A percentile compares a stretch with the other conserved stretches of the same genome.
Conservation (phyloP, 1,140 invertebrate species). For the Drosophila dunni region DNA sequence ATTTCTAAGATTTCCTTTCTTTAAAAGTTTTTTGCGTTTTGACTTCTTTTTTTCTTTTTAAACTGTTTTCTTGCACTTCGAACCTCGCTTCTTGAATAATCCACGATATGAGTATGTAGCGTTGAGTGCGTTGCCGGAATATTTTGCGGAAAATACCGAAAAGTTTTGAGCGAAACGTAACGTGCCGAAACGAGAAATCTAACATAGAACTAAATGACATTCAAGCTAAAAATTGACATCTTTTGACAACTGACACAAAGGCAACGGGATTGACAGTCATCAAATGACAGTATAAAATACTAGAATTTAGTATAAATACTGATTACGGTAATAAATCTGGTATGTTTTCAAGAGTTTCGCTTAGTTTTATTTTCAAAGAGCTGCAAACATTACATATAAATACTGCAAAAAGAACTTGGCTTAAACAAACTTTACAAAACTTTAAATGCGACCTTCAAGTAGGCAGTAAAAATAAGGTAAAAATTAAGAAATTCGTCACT, state of each 20-base stretch:
- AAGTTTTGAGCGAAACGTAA: slow-evolving; percentile 55
- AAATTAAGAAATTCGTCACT: slow-evolving; percentile 13
- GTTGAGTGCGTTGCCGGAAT: slow-evolving; percentile 35
- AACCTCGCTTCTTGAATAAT: slow-evolving; percentile 16
- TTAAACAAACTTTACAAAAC: slow-evolving; percentile 51
- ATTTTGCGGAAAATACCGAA: slow-evolving; percentile 48
- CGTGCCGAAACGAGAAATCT: slow-evolving; percentile 48
- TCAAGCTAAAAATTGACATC: background rate
- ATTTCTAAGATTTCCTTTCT: slow-evolving; percentile 19
- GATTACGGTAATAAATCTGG: background rate
- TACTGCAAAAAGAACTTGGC: slow-evolving; percentile 66
- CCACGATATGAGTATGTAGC: slow-evolving; percentile 17
- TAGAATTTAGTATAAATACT: background rate
- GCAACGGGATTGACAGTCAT: slow-evolving; percentile 1
- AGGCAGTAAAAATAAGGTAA: slow-evolving; percentile 5
- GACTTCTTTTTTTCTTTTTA: slow-evolving; percentile 8
- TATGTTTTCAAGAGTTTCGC: background rate
- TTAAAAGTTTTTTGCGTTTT: too few species aligned
- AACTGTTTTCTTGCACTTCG: slow-evolving; percentile 6
- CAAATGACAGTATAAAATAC: too few species aligned
- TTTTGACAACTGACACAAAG: slow-evolving; percentile 14
- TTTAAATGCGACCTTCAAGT: slow-evolving; percentile 53
- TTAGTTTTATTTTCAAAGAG: slow-evolving; percentile 52
- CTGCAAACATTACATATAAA: slow-evolving; percentile 53
- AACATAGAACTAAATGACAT: slow-evolving; percentile 34